phyloP scores from a whole-genome alignment of 2,113 vertebrate genomes.

The Mystacornis crossleyi region DNA sequence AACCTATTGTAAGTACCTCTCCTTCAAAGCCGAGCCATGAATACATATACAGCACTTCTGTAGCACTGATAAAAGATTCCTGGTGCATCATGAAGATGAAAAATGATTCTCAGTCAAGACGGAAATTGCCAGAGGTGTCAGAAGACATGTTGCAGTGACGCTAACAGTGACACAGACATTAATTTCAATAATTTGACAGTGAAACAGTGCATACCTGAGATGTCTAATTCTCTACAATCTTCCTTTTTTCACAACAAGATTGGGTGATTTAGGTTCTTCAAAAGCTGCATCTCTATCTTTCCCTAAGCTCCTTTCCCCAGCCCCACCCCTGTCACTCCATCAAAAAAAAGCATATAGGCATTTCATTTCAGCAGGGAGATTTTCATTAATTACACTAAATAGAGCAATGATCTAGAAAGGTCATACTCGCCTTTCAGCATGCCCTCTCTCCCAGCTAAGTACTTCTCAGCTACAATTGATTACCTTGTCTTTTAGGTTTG shows the following conservation, averaged over 20 bases:
- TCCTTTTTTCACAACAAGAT: neutral
- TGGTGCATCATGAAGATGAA: neutral
- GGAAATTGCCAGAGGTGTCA: slow-evolving; percentile 53
- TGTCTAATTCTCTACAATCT: neutral
- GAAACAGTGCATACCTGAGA: slow-evolving; percentile 1
- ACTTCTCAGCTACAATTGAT: slow-evolving; percentile 20
- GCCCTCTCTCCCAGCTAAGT: neutral
- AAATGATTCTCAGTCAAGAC: slow-evolving; percentile 23
- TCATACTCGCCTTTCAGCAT: neutral
- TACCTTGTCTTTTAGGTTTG: neutral
- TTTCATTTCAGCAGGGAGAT: neutral
- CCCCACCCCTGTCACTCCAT: too few species aligned
- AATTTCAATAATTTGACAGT: slow-evolving; percentile 50
- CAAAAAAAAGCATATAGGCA: neutral
- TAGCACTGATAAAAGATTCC: neutral
- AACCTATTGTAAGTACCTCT: neutral
- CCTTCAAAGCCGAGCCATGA: neutral
- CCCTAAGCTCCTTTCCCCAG: neutral
- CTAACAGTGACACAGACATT: slow-evolving; percentile 26
- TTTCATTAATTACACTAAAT: slow-evolving; percentile 38
- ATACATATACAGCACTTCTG: neutral
- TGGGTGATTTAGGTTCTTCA: neutral
- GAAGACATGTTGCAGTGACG: slow-evolving; percentile 37
- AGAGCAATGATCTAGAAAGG: slow-evolving; percentile 9
- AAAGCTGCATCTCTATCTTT: neutral